These are phyloP conservation scores for Aptenodytes patagonicus DNA, from an alignment of 2,113 vertebrate genomes.

Conservation along the genomic window DNA sequence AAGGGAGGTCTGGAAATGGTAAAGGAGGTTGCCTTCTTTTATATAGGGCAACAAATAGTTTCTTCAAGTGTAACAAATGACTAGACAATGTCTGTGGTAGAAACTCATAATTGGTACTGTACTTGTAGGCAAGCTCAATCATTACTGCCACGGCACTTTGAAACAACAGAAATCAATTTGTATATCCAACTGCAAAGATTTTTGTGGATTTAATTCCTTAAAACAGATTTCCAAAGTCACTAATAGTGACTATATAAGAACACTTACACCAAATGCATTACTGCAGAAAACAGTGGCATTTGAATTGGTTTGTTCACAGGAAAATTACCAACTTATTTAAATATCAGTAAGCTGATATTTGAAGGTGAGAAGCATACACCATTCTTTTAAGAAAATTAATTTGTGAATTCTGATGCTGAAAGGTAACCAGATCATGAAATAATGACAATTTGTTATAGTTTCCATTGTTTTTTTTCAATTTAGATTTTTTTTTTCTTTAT, in stretches of 20 bases:
- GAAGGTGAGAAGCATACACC: background rate
- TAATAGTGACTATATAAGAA: background rate
- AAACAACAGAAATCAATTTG: background rate
- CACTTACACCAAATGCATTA: background rate
- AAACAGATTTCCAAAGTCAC: background rate
- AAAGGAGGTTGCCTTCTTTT: background rate
- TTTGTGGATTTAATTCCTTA: background rate
- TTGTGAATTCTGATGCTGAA: background rate
- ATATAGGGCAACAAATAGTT: background rate
- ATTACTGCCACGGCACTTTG: background rate
- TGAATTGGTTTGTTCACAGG: background rate
- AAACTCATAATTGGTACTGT: background rate
- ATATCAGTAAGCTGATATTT: background rate
- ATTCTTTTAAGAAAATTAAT: background rate
- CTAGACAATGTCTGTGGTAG: background rate
- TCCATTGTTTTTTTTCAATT: background rate
- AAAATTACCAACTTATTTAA: background rate
- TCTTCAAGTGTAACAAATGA: conserved; percentile 10
- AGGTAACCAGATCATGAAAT: background rate
- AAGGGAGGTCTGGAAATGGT: background rate
- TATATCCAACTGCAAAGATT: background rate
- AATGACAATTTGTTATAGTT: background rate
- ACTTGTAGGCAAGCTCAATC: background rate
- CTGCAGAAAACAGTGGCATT: background rate
- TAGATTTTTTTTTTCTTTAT: background rate